phyloP scores from a whole-genome alignment of 2,888 invertebrate species.

The Xylota sylvarum region DNA sequence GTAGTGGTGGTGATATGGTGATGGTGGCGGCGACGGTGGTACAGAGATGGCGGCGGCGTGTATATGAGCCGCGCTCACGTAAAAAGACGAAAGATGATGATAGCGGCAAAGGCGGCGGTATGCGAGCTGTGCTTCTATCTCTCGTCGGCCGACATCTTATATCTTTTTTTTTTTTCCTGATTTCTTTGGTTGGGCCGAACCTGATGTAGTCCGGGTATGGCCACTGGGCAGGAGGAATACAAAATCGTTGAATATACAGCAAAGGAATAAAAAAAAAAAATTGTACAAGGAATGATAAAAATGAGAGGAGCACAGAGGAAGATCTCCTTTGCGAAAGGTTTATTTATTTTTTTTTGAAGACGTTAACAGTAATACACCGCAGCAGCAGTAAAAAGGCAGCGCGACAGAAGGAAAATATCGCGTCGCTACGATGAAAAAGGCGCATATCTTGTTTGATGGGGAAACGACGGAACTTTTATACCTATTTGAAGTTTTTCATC shows the following conservation, averaged over 20 bases:
- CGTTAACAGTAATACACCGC: conserved; percentile 64
- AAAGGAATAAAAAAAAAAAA: conserved; percentile 6
- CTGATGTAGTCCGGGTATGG: conserved; percentile 74
- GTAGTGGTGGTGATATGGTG: not conserved
- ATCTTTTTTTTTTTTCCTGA: conserved; percentile 78
- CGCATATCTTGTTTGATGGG: conserved; percentile 70
- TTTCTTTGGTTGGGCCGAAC: conserved; percentile 79
- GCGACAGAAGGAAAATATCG: conserved; percentile 65
- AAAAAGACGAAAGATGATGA: conserved; percentile 68
- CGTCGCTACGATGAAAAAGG: conserved; percentile 74
- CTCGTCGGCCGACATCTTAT: conserved; percentile 78
- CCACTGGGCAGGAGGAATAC: conserved; percentile 61
- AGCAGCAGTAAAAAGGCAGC: conserved; percentile 55
- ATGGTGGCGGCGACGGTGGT: conserved; percentile 19
- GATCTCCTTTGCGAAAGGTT: conserved; percentile 52
- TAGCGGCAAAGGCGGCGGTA: conserved; percentile 67
- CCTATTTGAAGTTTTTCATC: conserved; percentile 62
- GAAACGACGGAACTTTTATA: conserved; percentile 73
- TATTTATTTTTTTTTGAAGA: conserved; percentile 33
- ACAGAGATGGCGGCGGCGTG: conserved; percentile 17
- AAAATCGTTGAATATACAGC: conserved; percentile 31
- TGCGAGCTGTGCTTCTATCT: conserved; percentile 74
- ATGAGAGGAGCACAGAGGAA: conserved; percentile 29
- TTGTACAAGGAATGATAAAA: conserved; percentile 60
- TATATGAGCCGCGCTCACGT: conserved; percentile 57